Evolutionary conservation across 2,113 vertebrate genomes (phyloP).

Genomic region (Carassius auratus): DNA sequence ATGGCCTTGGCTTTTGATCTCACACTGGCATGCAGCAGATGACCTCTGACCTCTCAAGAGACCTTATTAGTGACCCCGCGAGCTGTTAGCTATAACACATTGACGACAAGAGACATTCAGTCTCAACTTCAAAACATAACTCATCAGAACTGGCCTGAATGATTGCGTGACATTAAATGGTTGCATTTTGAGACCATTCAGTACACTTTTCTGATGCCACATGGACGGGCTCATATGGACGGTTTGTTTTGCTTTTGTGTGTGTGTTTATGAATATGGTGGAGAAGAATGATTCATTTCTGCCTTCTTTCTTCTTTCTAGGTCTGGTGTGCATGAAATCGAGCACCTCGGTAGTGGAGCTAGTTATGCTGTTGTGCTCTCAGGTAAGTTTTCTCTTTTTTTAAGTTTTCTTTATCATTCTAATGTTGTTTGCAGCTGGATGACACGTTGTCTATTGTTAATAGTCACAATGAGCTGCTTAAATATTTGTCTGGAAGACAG

Average conservation of each 20-base stretch:
- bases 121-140: conserved; percentile 25
- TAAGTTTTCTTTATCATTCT: not conserved
- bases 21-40: conserved; percentile 20
- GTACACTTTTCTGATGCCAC: not conserved
- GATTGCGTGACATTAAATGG: conserved; percentile 2
- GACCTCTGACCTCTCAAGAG: conserved; percentile 36
- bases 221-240: too few species aligned
- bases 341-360: conserved; percentile 97
- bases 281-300: not conserved
- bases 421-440: not conserved
- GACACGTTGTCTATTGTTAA: not conserved
- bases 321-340: conserved; percentile 98
- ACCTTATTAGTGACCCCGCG: not conserved
- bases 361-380: conserved; percentile 98
- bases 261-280: not conserved
- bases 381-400: conserved; percentile 77
- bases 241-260: not conserved
- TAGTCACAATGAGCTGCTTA: not conserved
- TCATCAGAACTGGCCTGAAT: not conserved
- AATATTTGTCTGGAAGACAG: conserved; percentile 12
- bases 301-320: conserved; percentile 68
- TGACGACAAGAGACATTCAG: conserved; percentile 6
- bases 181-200: not conserved
- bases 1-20: conserved; percentile 43
- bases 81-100: not conserved